phyloP scores from a whole-genome alignment of 92 coral and sea anemone genomes.

The Micromussa lordhowensis region DNA sequence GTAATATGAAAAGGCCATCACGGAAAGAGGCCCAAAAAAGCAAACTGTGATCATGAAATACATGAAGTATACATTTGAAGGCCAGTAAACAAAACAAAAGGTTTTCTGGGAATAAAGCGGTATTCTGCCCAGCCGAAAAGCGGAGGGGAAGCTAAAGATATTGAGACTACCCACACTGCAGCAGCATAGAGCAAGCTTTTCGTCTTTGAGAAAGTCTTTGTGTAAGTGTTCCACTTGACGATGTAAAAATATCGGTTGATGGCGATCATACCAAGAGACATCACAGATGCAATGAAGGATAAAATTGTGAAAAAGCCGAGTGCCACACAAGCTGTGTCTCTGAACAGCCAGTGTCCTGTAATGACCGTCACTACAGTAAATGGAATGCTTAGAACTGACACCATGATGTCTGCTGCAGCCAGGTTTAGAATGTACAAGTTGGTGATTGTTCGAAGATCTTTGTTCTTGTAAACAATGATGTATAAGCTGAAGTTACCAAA shows the following conservation, averaged over 20 bases:
- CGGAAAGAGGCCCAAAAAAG: too few relatives aligned
- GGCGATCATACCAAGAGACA: slow-evolving; percentile 74
- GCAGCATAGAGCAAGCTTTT: slow-evolving; percentile 29
- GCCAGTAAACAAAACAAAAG: slow-evolving; percentile 76
- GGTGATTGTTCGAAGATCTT: slow-evolving; percentile 59
- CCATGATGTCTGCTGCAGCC: slow-evolving; percentile 74
- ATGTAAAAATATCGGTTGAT: slow-evolving; percentile 73
- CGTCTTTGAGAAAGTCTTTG: slow-evolving; percentile 28
- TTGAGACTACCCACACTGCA: slow-evolving; percentile 61
- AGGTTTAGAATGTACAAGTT: slow-evolving; percentile 70
- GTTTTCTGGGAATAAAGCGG: slow-evolving; percentile 67
- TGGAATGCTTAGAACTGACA: slow-evolving; percentile 72
- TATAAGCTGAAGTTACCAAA: slow-evolving; percentile 65
- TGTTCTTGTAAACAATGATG: slow-evolving; percentile 46
- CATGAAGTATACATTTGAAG: slow-evolving; percentile 66
- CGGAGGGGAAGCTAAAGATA: slow-evolving; percentile 64
- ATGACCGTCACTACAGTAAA: slow-evolving; percentile 62
- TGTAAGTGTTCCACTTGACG: slow-evolving; percentile 74
- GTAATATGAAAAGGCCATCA: slow-evolving; percentile 15
- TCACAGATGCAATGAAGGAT: slow-evolving; percentile 75
- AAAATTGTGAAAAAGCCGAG: slow-evolving; percentile 67
- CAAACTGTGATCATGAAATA: slow-evolving; percentile 73
- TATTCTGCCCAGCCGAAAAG: slow-evolving; percentile 78
- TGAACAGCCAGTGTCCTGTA: slow-evolving; percentile 60
- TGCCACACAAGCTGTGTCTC: slow-evolving; percentile 49